phyloP scores from a whole-genome alignment of 2,797 vertebrate species.

The Periparus ater region DNA sequence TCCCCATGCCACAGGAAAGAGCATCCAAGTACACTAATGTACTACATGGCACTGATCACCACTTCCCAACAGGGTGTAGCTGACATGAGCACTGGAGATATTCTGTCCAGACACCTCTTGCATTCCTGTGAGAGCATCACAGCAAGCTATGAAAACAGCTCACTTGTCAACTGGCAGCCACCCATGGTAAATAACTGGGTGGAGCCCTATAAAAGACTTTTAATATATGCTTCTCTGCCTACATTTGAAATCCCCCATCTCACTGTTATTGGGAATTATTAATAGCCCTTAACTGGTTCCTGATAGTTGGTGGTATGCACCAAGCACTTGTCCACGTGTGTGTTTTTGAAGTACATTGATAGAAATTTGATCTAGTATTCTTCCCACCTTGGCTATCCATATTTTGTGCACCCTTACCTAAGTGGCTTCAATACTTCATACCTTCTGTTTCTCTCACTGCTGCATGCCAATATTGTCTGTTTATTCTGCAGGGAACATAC shows the following conservation, averaged over 20 bases:
- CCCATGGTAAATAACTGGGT: not conserved
- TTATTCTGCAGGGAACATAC: not conserved
- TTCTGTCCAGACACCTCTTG: not conserved
- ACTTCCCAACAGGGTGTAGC: not conserved
- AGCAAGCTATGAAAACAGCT: not conserved
- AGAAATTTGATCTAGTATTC: not conserved
- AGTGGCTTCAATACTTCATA: not conserved
- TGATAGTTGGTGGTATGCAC: not conserved
- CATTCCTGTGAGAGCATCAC: not conserved
- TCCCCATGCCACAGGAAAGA: not conserved
- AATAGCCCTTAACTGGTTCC: not conserved
- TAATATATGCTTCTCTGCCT: not conserved
- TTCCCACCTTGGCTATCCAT: not conserved
- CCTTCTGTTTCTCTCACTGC: not conserved
- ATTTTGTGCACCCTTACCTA: not conserved
- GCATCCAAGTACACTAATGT: not conserved
- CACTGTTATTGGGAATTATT: not conserved
- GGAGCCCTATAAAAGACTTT: not conserved
- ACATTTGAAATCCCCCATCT: not conserved
- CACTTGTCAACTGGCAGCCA: not conserved
- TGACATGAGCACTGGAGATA: not conserved
- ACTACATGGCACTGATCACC: rapidly evolving
- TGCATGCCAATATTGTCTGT: not conserved
- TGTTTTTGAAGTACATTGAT: not conserved
- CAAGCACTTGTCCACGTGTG: not conserved